Percentiles rank a stretch among this genome's conserved stretches.
Evolutionary conservation across 2,797 vertebrate genomes (phyloP).

Genomic region (Sus cebifrons): DNA sequence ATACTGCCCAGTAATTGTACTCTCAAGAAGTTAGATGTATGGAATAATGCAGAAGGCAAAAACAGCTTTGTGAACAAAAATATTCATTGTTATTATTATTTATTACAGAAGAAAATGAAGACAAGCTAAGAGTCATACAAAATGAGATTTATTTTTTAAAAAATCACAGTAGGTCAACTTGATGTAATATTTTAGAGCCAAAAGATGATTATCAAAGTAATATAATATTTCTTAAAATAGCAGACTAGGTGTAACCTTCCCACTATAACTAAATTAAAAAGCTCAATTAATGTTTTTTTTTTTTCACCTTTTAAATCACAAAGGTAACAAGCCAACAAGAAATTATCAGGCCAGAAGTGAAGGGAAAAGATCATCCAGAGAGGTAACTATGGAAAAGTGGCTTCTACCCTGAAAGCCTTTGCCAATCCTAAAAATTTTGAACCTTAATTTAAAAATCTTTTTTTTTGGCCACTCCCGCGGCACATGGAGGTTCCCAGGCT

Average conservation of each 20-base stretch:
- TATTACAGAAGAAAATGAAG: not conserved
- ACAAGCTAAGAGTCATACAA: slow-evolving; percentile 30
- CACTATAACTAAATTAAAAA: slow-evolving; percentile 8
- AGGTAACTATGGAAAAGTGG: not conserved
- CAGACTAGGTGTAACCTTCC: not conserved
- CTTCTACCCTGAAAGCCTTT: slow-evolving; percentile 6
- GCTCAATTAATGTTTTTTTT: not conserved
- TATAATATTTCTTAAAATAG: not conserved
- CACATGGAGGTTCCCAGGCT: too few relatives aligned
- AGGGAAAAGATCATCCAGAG: slow-evolving; percentile 19
- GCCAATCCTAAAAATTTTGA: not conserved
- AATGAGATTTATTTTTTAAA: not conserved
- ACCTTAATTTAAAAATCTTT: not conserved
- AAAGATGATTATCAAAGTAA: slow-evolving; percentile 44
- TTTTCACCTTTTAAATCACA: slow-evolving; percentile 33
- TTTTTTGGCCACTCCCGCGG: too few relatives aligned
- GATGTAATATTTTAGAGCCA: slow-evolving; percentile 11
- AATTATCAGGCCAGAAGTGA: not conserved
- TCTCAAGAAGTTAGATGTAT: slow-evolving; percentile 1
- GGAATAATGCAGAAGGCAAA: slow-evolving; percentile 49
- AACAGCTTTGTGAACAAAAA: not conserved
- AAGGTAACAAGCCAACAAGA: not conserved
- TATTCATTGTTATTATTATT: not conserved
- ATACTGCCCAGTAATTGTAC: not conserved
- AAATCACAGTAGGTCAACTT: slow-evolving; percentile 8